These are phyloP conservation scores for Dilophus febrilis DNA, from an alignment of 2,888 invertebrate species.

Conservation along the genomic window DNA sequence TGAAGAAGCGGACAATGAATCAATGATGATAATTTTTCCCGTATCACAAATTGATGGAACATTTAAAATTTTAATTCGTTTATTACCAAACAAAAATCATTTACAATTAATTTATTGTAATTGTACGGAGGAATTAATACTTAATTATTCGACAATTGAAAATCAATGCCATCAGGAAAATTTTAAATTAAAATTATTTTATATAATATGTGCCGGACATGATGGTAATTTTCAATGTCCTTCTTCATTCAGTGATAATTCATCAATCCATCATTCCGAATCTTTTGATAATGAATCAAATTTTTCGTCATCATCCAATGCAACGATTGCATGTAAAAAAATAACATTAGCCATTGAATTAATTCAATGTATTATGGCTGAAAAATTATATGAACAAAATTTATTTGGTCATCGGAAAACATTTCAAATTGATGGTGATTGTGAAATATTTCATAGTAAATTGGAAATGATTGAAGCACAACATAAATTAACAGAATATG, in stretches of 20 bases:
- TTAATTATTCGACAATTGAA: background rate
- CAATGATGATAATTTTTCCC: conserved; percentile 7
- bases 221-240: conserved; percentile 58
- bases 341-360: conserved; percentile 62
- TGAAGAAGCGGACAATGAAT: conserved; percentile 4
- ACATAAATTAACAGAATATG: conserved; percentile 53
- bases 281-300: conserved; percentile 22
- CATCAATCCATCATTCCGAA: no score
- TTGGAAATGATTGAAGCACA: conserved; percentile 53
- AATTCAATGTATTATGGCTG: conserved; percentile 72
- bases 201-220: conserved; percentile 65
- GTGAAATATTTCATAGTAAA: conserved; percentile 55
- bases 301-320: conserved; percentile 7
- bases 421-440: conserved; percentile 60
- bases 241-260: no score
- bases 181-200: conserved; percentile 29
- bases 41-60: conserved; percentile 15
- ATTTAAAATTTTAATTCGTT: conserved; percentile 23
- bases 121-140: conserved; percentile 7
- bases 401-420: conserved; percentile 63
- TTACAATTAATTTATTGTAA: conserved; percentile 15
- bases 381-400: conserved; percentile 67
- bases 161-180: background rate
- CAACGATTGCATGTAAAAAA: conserved; percentile 53
- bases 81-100: conserved; percentile 9